These are phyloP conservation scores for Mareca penelope DNA, from an alignment of 2,797 vertebrate genomes.

Conservation along the genomic window DNA sequence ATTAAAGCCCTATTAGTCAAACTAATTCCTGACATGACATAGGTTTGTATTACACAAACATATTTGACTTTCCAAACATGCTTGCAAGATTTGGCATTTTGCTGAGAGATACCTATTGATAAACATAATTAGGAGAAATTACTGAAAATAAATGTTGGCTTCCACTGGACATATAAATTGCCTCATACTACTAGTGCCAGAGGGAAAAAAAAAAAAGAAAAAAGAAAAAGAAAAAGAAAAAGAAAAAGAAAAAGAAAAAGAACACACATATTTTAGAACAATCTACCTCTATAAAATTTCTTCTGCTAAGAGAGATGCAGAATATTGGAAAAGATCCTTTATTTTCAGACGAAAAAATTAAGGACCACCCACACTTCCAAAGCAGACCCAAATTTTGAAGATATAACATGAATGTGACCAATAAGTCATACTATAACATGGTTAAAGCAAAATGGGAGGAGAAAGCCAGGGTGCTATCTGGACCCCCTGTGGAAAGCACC, in stretches of 20 bases:
- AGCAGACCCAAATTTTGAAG: neutral
- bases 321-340: neutral
- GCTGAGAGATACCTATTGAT: slow-evolving; percentile 78
- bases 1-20: slow-evolving; percentile 83
- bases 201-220: neutral
- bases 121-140: slow-evolving; percentile 73
- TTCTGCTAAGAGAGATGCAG: neutral
- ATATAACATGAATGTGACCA: neutral
- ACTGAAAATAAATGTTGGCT: slow-evolving; percentile 70
- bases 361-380: neutral
- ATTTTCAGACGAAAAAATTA: neutral
- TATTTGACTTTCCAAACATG: slow-evolving; percentile 79
- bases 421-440: fast-evolving
- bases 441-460: neutral
- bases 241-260: neutral
- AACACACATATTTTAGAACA: neutral
- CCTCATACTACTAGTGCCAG: neutral
- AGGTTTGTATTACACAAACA: slow-evolving; percentile 80
- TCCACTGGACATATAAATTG: neutral
- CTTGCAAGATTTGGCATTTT: slow-evolving; percentile 74
- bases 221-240: neutral
- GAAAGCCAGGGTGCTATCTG: neutral
- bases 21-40: slow-evolving; percentile 82
- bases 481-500: neutral
- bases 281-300: neutral